These are phyloP conservation scores for Sarcophaga bullata DNA, from an alignment of 1,140 invertebrate species.

Conservation along the genomic window DNA sequence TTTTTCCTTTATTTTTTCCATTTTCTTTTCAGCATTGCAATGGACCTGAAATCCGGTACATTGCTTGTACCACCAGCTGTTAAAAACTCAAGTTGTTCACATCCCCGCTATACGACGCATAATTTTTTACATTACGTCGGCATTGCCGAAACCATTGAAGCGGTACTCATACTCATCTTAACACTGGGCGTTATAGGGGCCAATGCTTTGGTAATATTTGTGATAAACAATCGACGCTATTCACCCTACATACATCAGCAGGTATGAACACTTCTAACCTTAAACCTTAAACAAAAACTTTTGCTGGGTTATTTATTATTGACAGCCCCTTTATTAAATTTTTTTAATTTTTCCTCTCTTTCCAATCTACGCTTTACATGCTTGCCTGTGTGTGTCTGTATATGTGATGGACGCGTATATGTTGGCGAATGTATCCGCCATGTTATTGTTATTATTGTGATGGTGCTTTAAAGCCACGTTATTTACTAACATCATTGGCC, in stretches of 20 bases:
- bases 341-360: not conserved
- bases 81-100: conserved; percentile 82
- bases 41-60: conserved; percentile 67
- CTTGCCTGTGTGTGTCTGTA: no score
- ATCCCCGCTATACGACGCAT: conserved; percentile 71
- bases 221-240: conserved; percentile 83
- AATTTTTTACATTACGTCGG: conserved; percentile 72
- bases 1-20: not conserved
- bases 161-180: conserved; percentile 77
- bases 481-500: conserved; percentile 83
- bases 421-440: no score
- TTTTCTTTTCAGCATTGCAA: conserved; percentile 50
- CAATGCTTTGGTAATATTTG: conserved; percentile 82
- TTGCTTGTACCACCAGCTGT: conserved; percentile 79
- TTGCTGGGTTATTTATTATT: not conserved
- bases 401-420: no score
- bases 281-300: not conserved
- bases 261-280: conserved; percentile 67
- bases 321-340: not conserved
- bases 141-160: conserved; percentile 76
- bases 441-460: not conserved
- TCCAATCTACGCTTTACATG: no score
- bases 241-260: conserved; percentile 86
- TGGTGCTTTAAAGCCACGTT: conserved; percentile 75
- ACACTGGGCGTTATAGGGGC: conserved; percentile 80